Percentiles rank a stretch among this genome's conserved stretches.
These are phyloP conservation scores for Plotosus lineatus DNA, from an alignment of 2,113 vertebrate species.

Conservation along the genomic window DNA sequence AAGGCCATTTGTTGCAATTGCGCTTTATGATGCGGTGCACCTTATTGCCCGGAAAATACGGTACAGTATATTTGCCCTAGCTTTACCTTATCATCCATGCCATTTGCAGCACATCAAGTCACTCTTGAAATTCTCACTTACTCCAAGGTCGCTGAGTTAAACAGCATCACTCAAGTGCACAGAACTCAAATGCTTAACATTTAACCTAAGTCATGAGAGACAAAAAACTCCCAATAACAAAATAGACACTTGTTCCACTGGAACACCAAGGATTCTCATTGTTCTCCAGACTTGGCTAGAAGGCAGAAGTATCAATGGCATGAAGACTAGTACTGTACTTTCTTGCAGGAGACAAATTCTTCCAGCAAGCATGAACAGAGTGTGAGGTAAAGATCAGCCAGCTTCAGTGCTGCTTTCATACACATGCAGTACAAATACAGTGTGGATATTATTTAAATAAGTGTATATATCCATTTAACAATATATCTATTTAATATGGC, in stretches of 20 bases:
- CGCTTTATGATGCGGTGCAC: too few relatives aligned
- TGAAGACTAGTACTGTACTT: constrained; percentile 25
- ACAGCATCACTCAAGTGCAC: not conserved
- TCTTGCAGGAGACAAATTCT: constrained; percentile 54
- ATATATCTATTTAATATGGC: not conserved
- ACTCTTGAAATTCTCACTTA: not conserved
- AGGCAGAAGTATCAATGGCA: constrained; percentile 18
- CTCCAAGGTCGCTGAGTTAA: not conserved
- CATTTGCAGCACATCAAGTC: not conserved
- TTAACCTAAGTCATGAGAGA: not conserved
- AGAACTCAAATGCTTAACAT: not conserved
- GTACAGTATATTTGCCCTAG: too few relatives aligned
- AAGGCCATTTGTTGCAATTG: too few relatives aligned
- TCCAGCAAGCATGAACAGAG: constrained; percentile 58
- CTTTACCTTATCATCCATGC: not conserved
- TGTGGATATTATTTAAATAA: not conserved
- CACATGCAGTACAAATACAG: not conserved
- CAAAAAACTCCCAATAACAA: not conserved
- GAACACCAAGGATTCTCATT: constrained; percentile 27
- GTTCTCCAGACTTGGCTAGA: constrained; percentile 34
- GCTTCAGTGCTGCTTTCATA: not conserved
- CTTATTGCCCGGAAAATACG: too few relatives aligned
- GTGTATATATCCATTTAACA: not conserved
- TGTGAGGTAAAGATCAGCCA: constrained; percentile 7
- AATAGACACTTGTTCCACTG: constrained; percentile 27